Evolutionary conservation across 2,888 invertebrate species (phyloP).

Genomic region (Parnassius orleans): DNA sequence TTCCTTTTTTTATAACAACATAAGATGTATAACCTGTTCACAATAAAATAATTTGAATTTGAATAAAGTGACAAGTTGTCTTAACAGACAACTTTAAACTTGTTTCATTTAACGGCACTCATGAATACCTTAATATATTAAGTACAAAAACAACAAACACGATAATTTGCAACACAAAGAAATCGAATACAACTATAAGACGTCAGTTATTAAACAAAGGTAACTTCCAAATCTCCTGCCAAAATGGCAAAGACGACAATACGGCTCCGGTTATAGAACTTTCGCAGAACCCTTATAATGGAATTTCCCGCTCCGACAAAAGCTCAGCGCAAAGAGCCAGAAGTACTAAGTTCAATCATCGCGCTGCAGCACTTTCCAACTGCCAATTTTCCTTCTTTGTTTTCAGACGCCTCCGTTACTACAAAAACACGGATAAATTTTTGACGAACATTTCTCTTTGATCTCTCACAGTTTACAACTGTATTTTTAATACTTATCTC

Average conservation of each 20-base stretch:
- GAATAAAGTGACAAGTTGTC: no score
- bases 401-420: constrained; percentile 51
- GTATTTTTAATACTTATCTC: constrained; percentile 16
- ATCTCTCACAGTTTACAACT: constrained; percentile 31
- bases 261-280: constrained; percentile 26
- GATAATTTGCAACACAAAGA: neutral
- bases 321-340: constrained; percentile 38
- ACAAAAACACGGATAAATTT: constrained; percentile 50
- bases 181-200: constrained; percentile 26
- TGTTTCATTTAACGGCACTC: no score
- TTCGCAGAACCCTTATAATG: constrained; percentile 37
- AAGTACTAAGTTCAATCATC: constrained; percentile 52
- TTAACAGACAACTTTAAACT: no score
- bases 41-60: no score
- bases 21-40: no score
- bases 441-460: constrained; percentile 41
- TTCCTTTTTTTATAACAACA: no score
- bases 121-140: no score
- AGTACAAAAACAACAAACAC: neutral
- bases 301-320: constrained; percentile 44
- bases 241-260: constrained; percentile 27
- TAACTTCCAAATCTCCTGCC: constrained; percentile 21
- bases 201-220: constrained; percentile 31
- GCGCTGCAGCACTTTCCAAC: constrained; percentile 45
- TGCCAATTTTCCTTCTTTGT: constrained; percentile 67